Conservation (phyloP, 2,797 vertebrate genomes). For the Chloroceryle amazona region DNA sequence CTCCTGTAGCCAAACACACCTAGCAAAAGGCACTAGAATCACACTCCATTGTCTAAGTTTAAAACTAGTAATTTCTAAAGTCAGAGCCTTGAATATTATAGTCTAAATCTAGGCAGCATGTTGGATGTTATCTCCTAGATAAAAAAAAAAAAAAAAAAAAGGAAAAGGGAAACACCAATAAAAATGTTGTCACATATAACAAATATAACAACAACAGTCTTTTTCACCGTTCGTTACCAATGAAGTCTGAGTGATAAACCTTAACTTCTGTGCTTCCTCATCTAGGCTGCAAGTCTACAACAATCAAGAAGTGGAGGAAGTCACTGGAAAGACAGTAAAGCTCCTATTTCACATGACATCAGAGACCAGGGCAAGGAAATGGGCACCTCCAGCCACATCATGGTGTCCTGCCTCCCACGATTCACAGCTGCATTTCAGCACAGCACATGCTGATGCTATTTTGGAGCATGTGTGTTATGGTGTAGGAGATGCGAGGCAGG, state of each 20-base stretch:
- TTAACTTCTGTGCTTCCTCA: neutral
- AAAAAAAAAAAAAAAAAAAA: neutral
- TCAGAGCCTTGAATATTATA: neutral
- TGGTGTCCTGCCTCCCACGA: neutral
- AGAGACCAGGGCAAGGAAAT: neutral
- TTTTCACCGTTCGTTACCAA: neutral
- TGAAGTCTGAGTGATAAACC: neutral
- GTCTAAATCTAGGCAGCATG: neutral
- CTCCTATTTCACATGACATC: neutral
- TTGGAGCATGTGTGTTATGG: constrained; percentile 8
- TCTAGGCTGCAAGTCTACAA: neutral
- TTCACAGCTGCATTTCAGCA: constrained; percentile 20
- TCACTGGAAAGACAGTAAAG: neutral
- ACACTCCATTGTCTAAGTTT: neutral
- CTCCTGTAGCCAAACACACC: neutral
- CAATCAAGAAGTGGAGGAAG: neutral
- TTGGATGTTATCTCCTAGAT: neutral
- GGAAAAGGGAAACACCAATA: neutral
- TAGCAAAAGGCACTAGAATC: neutral
- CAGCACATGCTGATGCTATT: constrained; percentile 43
- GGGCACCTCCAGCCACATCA: neutral
- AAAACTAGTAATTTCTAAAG: neutral
- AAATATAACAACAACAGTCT: neutral
- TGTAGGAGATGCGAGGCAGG: constrained; percentile 30
- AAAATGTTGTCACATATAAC: rapidly evolving